Evolutionary conservation across 2,888 invertebrate species (phyloP), one percentile per base, ranked within the genome.

Genomic region (Periphyllus acericola): DNA sequence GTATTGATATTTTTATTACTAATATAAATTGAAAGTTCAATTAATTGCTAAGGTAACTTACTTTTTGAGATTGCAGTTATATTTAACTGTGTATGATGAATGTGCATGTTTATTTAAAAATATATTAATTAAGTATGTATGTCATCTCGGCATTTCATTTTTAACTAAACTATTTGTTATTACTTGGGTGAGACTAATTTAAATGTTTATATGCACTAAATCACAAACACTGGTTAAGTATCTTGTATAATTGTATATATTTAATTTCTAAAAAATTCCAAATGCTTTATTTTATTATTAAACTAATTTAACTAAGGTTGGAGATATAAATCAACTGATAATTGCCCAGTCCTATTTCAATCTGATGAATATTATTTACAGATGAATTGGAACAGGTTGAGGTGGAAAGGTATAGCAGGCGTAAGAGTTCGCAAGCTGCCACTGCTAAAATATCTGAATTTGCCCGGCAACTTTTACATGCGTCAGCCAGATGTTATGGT

Each of bases 391-490:
- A 89, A 87, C 89, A 89, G 40, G 87, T 84, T 52, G 90, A 90
- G 88, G 89, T 87, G 74, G 90, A 90, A 89, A 89, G 90, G 60
- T 78, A 89, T 86, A 90, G 91, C 90, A 90, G 91, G 86, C 90
- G 91, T 85, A 90, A 90, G 89, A 91, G 91, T 89, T 91, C 92
- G 52, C 90, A 91, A 83, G 91, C 91, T 89, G 92, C 92, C 72
- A 91, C 90, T 52, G 91, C 90, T 75, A 91, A 91, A 90, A 92
- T 92, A 89, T 91, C 91, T 81, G 90, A 91, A 89, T 91, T 91
- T 85, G 91, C 92, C 85, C 91, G 91, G 90, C 90, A 91, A 89
- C 90, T 92, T 40, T 86, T 80, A 85, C 89, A 83, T 72, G 52
- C 86, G n/a, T 78, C 88, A 82, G 83, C 83, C 83, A 88, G 83